phyloP scores from a whole-genome alignment of 2,888 invertebrate genomes.

The Xestia ashworthii region DNA sequence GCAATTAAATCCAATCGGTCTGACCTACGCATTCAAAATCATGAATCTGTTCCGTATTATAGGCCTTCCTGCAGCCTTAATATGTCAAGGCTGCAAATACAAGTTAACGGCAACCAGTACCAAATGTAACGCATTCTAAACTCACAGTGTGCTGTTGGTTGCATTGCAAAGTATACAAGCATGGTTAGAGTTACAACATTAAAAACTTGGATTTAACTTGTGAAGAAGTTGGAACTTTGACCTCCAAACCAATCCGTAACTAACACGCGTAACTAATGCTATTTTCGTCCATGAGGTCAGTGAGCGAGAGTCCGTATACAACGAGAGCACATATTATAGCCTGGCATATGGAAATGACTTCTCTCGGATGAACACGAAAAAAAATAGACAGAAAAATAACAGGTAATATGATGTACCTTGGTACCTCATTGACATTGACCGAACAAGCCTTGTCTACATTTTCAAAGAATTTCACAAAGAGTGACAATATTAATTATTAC shows the following conservation, averaged over 20 bases:
- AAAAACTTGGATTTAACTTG: neutral
- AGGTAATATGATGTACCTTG: too few species aligned
- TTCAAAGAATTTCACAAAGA: slow-evolving; percentile 1
- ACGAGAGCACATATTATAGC: too few species aligned
- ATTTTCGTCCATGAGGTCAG: neutral
- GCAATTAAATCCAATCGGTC: slow-evolving; percentile 76
- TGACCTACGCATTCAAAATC: slow-evolving; percentile 61
- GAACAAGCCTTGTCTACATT: slow-evolving; percentile 4
- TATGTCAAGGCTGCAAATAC: neutral
- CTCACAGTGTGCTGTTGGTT: neutral
- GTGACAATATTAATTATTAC: slow-evolving; percentile 59
- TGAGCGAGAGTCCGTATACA: neutral
- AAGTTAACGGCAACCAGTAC: neutral
- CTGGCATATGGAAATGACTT: neutral
- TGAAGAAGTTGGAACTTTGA: neutral
- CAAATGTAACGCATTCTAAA: neutral
- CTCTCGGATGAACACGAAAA: neutral
- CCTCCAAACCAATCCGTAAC: neutral
- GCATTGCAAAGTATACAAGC: too few species aligned
- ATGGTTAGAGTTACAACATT: neutral
- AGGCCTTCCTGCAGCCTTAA: neutral
- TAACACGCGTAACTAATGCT: neutral
- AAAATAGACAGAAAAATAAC: neutral
- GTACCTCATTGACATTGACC: neutral
- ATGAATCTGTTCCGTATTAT: neutral